Evolutionary conservation across 1,140 invertebrate genomes (phyloP).

Genomic region (Parasteatoda tepidariorum): DNA sequence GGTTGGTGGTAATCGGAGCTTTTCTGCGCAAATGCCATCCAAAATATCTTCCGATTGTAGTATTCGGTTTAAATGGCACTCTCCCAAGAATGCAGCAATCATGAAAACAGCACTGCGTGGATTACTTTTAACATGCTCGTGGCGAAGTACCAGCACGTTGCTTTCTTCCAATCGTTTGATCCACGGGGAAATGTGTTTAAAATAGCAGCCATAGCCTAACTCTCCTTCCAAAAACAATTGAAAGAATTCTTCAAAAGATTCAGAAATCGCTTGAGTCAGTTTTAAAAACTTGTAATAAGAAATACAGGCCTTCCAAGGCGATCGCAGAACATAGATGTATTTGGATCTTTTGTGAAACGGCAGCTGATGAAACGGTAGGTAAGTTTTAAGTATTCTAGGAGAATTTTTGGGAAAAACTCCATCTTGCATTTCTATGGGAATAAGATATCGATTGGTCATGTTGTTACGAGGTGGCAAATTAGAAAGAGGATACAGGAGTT

Average conservation of each 20-base stretch:
- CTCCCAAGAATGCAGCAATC: slow-evolving; percentile 3
- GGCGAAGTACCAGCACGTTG: not conserved
- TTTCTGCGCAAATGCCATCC: too few relatives aligned
- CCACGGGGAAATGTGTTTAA: not conserved
- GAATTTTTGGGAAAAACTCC: not conserved
- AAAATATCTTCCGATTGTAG: not conserved
- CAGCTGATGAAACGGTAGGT: not conserved
- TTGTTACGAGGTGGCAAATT: not conserved
- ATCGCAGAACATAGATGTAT: slow-evolving; percentile 1
- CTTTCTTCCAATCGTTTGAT: not conserved
- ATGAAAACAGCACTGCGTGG: not conserved
- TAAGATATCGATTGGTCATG: not conserved
- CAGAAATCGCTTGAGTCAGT: not conserved
- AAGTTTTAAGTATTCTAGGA: slow-evolving; percentile 9
- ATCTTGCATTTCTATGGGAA: not conserved
- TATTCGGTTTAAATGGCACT: not conserved
- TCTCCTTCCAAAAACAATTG: not conserved
- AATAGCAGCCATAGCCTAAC: not conserved
- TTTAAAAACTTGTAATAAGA: not conserved
- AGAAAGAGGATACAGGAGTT: not conserved
- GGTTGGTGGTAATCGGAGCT: too few relatives aligned
- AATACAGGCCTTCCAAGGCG: not conserved
- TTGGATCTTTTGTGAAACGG: not conserved
- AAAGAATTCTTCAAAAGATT: slow-evolving; percentile 3
- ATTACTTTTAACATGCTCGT: not conserved